Percentiles rank a stretch among this genome's conserved stretches.
phyloP scores from a whole-genome alignment of 2,113 vertebrate species.

The Argyrosomus japonicus region DNA sequence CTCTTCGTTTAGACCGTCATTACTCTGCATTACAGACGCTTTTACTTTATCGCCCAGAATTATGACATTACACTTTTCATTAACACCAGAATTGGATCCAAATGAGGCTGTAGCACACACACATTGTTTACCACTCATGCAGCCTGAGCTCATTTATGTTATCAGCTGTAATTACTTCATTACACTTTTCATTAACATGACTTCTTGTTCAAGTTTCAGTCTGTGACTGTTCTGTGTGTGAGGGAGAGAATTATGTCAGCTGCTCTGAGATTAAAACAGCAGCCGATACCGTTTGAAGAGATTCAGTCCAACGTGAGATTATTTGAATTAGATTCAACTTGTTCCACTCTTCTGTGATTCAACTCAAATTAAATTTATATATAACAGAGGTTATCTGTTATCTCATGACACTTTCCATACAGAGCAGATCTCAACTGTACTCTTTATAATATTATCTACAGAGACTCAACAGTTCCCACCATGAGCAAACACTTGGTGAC shows the following conservation, averaged over 20 bases:
- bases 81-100: constrained; percentile 56
- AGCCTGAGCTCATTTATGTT: constrained; percentile 33
- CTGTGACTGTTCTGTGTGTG: not conserved
- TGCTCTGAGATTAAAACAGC: too few relatives aligned
- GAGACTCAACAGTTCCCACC: too few relatives aligned
- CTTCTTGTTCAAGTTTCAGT: constrained; percentile 27
- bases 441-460: too few relatives aligned
- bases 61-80: constrained; percentile 73
- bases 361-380: too few relatives aligned
- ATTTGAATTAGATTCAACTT: not conserved
- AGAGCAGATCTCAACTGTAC: too few relatives aligned
- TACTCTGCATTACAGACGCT: constrained; percentile 57
- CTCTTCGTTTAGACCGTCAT: constrained; percentile 64
- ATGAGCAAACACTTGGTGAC: too few relatives aligned
- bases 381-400: too few relatives aligned
- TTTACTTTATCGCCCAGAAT: constrained; percentile 65
- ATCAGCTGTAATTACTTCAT: constrained; percentile 59
- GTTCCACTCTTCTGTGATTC: too few relatives aligned
- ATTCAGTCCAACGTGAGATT: not conserved
- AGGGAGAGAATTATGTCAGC: too few relatives aligned
- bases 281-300: not conserved
- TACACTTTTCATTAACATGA: constrained; percentile 27
- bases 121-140: constrained; percentile 30
- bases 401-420: too few relatives aligned
- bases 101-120: constrained; percentile 34